Conservation (phyloP, 2,797 vertebrate species). For the Pantherophis vulpinus region DNA sequence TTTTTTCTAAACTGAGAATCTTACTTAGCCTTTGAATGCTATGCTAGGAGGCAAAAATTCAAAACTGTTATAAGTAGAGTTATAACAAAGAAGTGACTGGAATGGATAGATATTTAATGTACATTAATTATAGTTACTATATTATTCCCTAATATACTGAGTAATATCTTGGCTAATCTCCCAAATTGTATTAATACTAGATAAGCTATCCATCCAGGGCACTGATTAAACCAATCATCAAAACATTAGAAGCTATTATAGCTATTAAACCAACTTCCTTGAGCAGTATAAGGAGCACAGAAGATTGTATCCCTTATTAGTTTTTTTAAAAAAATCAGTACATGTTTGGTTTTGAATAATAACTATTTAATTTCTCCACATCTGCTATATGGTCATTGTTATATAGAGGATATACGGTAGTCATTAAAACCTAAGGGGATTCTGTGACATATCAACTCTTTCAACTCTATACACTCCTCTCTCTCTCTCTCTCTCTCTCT, state of each 20-base stretch:
- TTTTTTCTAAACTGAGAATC: background rate
- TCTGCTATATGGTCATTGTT: background rate
- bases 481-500: no score
- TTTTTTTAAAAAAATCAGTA: background rate
- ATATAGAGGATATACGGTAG: rapidly evolving
- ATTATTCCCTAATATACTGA: background rate
- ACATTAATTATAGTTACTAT: background rate
- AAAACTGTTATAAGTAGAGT: background rate
- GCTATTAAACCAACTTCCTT: background rate
- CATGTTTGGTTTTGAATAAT: background rate
- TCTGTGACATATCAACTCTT: background rate
- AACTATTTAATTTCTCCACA: background rate
- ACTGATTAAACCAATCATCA: background rate
- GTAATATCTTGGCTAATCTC: background rate
- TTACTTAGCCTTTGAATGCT: background rate
- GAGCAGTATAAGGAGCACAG: background rate
- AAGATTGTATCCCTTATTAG: background rate
- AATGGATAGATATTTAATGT: background rate
- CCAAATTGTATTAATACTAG: background rate
- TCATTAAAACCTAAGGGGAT: slow-evolving; percentile 11
- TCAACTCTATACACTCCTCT: background rate
- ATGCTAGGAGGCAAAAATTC: background rate
- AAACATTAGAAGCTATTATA: background rate
- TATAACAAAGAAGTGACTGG: background rate
- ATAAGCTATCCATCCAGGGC: background rate